These are phyloP conservation scores for Emydocephalus ijimae DNA, from an alignment of 2,113 vertebrate species.

Conservation along the genomic window DNA sequence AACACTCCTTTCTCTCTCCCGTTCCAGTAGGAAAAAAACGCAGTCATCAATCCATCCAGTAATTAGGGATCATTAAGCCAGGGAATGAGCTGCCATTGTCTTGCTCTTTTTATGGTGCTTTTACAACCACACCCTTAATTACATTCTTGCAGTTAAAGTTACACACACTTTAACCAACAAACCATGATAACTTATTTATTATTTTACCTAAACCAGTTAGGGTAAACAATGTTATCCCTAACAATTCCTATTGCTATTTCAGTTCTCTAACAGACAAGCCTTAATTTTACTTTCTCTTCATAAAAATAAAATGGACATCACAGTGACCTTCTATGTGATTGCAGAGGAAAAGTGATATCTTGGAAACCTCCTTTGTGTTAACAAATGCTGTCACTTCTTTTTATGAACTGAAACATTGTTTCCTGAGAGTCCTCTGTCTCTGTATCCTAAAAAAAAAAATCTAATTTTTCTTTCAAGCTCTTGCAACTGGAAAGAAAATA, in stretches of 20 bases:
- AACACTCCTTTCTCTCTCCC: too few relatives aligned
- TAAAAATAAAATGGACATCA: neutral
- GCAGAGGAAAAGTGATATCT: neutral
- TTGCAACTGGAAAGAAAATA: conserved; percentile 64
- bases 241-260: neutral
- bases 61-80: too few relatives aligned
- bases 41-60: too few relatives aligned
- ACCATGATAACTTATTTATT: too few relatives aligned
- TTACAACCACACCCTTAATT: too few relatives aligned
- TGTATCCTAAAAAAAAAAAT: neutral
- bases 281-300: neutral
- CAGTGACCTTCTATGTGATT: neutral
- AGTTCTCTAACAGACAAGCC: neutral
- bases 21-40: too few relatives aligned
- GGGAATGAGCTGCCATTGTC: too few relatives aligned
- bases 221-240: too few relatives aligned
- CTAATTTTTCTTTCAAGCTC: conserved; percentile 32
- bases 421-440: neutral
- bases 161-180: too few relatives aligned
- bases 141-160: too few relatives aligned
- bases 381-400: neutral
- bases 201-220: too few relatives aligned
- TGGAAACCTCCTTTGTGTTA: neutral
- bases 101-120: too few relatives aligned
- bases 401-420: neutral